These are phyloP conservation scores for Ophraella communa DNA, from an alignment of 2,888 invertebrate species.

Conservation along the genomic window DNA sequence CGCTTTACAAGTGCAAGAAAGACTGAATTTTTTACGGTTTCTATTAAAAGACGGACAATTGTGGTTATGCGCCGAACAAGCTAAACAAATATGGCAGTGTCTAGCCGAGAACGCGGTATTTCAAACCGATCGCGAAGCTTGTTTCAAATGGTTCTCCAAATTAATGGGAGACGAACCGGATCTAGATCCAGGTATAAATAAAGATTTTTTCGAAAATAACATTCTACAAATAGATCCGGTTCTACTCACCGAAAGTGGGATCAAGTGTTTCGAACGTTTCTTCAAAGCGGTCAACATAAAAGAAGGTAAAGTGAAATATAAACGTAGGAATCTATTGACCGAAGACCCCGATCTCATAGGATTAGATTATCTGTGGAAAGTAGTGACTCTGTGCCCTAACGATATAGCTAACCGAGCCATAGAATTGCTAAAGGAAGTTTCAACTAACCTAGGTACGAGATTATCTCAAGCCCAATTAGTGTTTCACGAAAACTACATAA, in stretches of 20 bases:
- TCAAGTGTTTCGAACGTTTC: conserved; percentile 88
- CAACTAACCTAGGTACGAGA: conserved; percentile 89
- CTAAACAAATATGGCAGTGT: conserved; percentile 96
- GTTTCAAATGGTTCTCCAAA: conserved; percentile 98
- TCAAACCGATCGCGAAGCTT: conserved; percentile 90
- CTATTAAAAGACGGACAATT: conserved; percentile 93
- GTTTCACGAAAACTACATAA: conserved; percentile 92
- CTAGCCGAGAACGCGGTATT: conserved; percentile 93
- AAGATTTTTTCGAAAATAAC: conserved; percentile 95
- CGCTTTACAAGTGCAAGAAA: conserved; percentile 89
- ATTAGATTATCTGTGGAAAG: conserved; percentile 90
- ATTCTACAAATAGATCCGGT: conserved; percentile 91
- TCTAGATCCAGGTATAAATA: conserved; percentile 92
- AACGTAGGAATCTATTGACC: conserved; percentile 83
- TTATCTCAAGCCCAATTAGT: conserved; percentile 78
- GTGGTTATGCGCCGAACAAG: conserved; percentile 96
- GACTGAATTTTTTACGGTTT: conserved; percentile 91
- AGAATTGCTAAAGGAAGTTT: conserved; percentile 89
- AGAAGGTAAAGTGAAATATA: conserved; percentile 89
- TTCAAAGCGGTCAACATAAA: conserved; percentile 95
- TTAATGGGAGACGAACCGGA: conserved; percentile 97
- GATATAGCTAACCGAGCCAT: conserved; percentile 93
- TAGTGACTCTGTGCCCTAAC: conserved; percentile 86
- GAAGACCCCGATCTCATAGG: conserved; percentile 96
- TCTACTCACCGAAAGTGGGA: conserved; percentile 91